Evolutionary conservation across 2,888 invertebrate species (phyloP).

Genomic region (Ophion costatus): DNA sequence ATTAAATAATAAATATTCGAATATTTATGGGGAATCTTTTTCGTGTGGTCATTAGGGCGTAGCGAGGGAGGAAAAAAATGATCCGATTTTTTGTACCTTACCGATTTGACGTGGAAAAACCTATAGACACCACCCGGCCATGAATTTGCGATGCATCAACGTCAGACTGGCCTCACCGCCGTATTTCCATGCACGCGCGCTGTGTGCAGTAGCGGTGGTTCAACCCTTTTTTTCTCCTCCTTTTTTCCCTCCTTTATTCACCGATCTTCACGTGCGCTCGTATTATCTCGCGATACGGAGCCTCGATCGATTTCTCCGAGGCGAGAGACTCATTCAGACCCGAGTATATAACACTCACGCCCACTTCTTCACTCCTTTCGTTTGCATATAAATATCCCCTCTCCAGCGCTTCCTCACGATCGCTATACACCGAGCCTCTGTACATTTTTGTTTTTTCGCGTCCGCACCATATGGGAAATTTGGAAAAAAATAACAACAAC

Average conservation of each 20-base stretch:
- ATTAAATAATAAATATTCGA: no score
- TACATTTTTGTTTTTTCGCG: background rate
- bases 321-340: slow-evolving; percentile 39
- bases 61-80: background rate
- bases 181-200: slow-evolving; percentile 7
- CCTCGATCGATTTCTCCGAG: slow-evolving; percentile 52
- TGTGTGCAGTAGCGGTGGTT: slow-evolving; percentile 17
- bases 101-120: background rate
- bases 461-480: background rate
- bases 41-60: no score
- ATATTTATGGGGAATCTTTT: no score
- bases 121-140: slow-evolving; percentile 21
- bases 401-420: background rate
- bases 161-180: slow-evolving; percentile 14
- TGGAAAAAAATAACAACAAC: no score
- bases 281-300: slow-evolving; percentile 49
- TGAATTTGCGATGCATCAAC: slow-evolving; percentile 35
- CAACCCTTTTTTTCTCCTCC: slow-evolving; percentile 22
- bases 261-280: slow-evolving; percentile 19
- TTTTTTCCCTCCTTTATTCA: slow-evolving; percentile 16
- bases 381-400: slow-evolving; percentile 1
- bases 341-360: slow-evolving; percentile 41
- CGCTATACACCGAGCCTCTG: background rate
- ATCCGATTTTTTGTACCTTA: background rate
- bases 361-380: slow-evolving; percentile 14